A percentile compares a stretch with the other conserved stretches of the same genome.
Conservation (phyloP, 2,888 invertebrate genomes). For the Danaus chrysippus region DNA sequence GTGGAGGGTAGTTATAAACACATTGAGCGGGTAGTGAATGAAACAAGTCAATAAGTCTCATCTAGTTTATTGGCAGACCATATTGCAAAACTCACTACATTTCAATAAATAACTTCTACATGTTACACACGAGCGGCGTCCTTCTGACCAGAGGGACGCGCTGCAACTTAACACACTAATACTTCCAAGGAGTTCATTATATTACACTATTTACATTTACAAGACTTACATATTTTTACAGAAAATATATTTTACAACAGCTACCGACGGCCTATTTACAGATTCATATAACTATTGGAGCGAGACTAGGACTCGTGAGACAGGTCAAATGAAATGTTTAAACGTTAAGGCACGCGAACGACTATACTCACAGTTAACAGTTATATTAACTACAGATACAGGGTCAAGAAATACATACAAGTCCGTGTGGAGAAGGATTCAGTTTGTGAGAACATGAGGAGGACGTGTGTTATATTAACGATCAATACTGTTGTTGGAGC, state of each 20-base stretch:
- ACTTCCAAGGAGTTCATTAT: conserved; percentile 1
- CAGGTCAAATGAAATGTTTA: background rate
- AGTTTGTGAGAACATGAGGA: too few species aligned
- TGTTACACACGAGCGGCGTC: conserved; percentile 7
- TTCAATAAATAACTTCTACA: conserved; percentile 21
- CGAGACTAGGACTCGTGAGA: background rate
- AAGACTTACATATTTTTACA: conserved; percentile 16
- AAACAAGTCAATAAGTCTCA: conserved; percentile 14
- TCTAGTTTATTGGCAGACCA: conserved; percentile 30
- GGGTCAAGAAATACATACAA: background rate
- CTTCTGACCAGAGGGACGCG: too few species aligned
- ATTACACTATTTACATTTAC: conserved; percentile 35
- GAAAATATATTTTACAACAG: background rate
- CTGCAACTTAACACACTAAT: background rate
- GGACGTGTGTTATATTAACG: too few species aligned
- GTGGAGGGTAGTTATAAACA: too few species aligned
- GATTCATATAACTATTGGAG: background rate
- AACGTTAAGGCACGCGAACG: conserved; percentile 24
- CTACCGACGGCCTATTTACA: conserved; percentile 9
- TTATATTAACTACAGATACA: background rate
- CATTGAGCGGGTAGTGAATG: background rate
- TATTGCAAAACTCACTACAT: conserved; percentile 47
- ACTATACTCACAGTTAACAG: conserved; percentile 10
- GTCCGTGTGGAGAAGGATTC: background rate
- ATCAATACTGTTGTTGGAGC: too few species aligned